Conservation (phyloP, 2,113 vertebrate genomes). For the Calyptommatus sinebrachiatus region DNA sequence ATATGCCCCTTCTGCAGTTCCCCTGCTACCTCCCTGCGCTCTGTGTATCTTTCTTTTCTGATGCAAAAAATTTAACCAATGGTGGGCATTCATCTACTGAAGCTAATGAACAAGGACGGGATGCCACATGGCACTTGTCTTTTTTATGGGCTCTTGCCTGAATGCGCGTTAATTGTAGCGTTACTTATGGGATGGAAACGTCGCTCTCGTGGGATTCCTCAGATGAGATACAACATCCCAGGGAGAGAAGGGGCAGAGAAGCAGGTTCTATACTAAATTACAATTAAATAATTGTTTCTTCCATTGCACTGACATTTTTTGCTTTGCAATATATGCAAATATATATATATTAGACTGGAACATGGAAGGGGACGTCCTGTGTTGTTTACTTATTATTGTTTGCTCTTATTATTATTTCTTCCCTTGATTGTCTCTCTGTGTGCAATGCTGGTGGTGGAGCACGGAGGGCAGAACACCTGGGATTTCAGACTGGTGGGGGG, state of each 20-base stretch:
- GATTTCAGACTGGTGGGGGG: slow-evolving; percentile 64
- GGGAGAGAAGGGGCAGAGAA: background rate
- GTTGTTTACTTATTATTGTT: too few relatives aligned
- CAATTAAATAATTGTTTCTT: slow-evolving; percentile 64
- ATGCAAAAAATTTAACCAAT: slow-evolving; percentile 58
- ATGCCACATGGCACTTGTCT: slow-evolving; percentile 73
- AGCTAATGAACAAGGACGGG: slow-evolving; percentile 55
- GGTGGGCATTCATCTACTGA: slow-evolving; percentile 54
- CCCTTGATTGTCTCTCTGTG: slow-evolving; percentile 45
- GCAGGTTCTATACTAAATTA: slow-evolving; percentile 61
- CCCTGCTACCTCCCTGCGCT: slow-evolving; percentile 6
- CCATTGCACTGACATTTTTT: slow-evolving; percentile 38
- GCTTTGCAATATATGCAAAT: background rate
- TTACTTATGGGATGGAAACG: slow-evolving; percentile 64
- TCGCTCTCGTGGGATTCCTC: slow-evolving; percentile 63
- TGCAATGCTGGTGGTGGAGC: slow-evolving; percentile 64
- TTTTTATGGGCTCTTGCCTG: slow-evolving; percentile 59
- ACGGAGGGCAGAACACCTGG: slow-evolving; percentile 80
- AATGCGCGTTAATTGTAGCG: slow-evolving; percentile 70
- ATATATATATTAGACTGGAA: too few relatives aligned
- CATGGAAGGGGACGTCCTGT: too few relatives aligned
- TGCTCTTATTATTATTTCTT: too few relatives aligned
- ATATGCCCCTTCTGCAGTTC: background rate
- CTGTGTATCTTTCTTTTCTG: background rate
- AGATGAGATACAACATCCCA: slow-evolving; percentile 44